Conservation (phyloP, 2,797 vertebrate species). For the Eupleurogrammus muticus region DNA sequence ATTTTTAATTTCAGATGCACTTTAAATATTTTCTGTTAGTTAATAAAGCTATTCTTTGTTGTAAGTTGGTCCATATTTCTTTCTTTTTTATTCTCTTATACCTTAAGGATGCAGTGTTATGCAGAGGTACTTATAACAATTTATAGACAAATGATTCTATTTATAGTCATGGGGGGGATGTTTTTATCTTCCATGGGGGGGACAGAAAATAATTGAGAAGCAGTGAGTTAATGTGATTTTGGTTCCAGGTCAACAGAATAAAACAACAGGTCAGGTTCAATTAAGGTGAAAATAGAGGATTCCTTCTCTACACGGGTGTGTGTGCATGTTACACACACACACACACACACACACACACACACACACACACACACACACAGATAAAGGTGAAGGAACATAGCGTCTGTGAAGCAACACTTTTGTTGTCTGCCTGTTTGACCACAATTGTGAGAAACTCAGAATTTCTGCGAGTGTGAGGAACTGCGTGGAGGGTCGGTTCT, state of each 20-base stretch:
- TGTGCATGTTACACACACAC: conserved; percentile 15
- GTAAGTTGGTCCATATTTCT: too few relatives aligned
- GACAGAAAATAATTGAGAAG: too few relatives aligned
- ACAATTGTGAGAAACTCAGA: conserved; percentile 70
- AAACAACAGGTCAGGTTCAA: conserved; percentile 28
- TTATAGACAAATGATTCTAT: too few relatives aligned
- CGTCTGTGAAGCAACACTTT: conserved; percentile 71
- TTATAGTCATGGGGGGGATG: too few relatives aligned
- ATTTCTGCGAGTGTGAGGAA: conserved; percentile 45
- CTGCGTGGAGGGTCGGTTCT: conserved; percentile 54
- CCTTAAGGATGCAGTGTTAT: too few relatives aligned
- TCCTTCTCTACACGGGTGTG: conserved; percentile 27
- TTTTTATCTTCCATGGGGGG: too few relatives aligned
- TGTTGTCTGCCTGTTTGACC: conserved; percentile 71
- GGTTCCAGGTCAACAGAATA: conserved; percentile 32
- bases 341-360: conserved; percentile 18
- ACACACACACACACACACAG: conserved; percentile 22
- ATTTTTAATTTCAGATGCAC: too few relatives aligned
- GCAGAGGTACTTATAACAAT: too few relatives aligned
- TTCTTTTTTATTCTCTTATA: too few relatives aligned
- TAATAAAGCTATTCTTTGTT: too few relatives aligned
- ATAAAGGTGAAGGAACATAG: conserved; percentile 69
- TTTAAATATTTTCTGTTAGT: too few relatives aligned
- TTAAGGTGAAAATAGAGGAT: conserved; percentile 39
- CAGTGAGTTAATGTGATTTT: too few relatives aligned